These are phyloP conservation scores for Leptogaster cylindrica DNA, from an alignment of 2,888 invertebrate genomes.

Conservation along the genomic window DNA sequence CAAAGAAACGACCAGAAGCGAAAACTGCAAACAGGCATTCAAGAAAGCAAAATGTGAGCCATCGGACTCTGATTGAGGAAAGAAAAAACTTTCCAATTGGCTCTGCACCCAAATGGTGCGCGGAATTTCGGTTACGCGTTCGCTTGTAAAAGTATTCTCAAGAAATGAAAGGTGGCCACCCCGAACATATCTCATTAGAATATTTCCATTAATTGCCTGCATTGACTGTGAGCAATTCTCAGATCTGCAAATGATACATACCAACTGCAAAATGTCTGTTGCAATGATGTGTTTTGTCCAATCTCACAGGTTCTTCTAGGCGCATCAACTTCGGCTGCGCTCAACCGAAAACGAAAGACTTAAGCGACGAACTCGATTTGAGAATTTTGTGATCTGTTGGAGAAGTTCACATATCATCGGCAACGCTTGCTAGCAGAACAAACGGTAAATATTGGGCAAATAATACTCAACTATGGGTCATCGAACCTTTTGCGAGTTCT, in stretches of 20 bases:
- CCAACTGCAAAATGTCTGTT: too few relatives aligned
- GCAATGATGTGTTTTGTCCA: too few relatives aligned
- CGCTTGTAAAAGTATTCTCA: constrained; percentile 39
- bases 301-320: too few relatives aligned
- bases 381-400: background rate
- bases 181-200: constrained; percentile 43
- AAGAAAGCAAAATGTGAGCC: constrained; percentile 25
- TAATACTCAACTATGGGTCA: background rate
- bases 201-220: constrained; percentile 9
- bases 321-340: too few relatives aligned
- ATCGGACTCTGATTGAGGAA: constrained; percentile 17
- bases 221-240: background rate
- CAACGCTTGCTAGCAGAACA: background rate
- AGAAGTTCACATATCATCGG: background rate
- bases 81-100: constrained; percentile 44
- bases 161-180: constrained; percentile 42
- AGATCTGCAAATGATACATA: too few relatives aligned
- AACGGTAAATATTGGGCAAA: constrained; percentile 32
- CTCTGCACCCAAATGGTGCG: constrained; percentile 42
- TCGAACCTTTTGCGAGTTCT: constrained; percentile 12
- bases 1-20: constrained; percentile 14
- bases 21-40: constrained; percentile 10
- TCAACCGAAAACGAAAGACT: constrained; percentile 38
- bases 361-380: constrained; percentile 31
- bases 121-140: constrained; percentile 45